Evolutionary conservation across 2,797 vertebrate genomes (phyloP), one percentile per base, ranked within the genome.

Genomic region (Gymnothorax javanicus): DNA sequence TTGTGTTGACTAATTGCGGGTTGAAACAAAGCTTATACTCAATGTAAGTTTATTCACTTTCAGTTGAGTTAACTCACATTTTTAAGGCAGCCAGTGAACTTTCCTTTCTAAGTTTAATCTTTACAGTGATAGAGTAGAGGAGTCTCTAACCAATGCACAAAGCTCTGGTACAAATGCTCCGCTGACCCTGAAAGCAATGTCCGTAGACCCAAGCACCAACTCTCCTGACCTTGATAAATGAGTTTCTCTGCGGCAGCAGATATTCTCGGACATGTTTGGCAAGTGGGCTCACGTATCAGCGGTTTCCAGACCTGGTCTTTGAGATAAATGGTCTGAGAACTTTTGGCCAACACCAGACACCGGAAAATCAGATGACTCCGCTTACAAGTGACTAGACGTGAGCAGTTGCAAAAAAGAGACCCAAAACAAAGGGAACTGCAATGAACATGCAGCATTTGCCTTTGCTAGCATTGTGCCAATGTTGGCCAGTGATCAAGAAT

Each of bases 101-200:
- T 43, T 43, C 33, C 33, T 43, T 43, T 43, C 33, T 43, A 43
- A 43, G 33, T 43, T 43, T 43, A 43, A 43, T 43, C 33, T 43
- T 43, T 20, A 33, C 60, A 56, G 62, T 33, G 50, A 33, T 20
- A 23, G 85, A 81, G 13, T 50, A 0, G 59, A 71, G 25, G 69
- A 3, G 33, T 13, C 73, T 54, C 62, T 50, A 59, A 89, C 86
- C 60, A 64, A 62, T 71, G 79, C 73, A 75, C 11, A 50, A 23
- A 75, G 33, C 33, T 1, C 27, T 73, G 69, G 8, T 15, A 33
- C 69, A 33, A 33, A 73, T 27, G 27, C 2, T 33, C 17, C 13
- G 13, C 17, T 75, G 64, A 56, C 60, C 79, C 79, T 58, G 7
- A 25, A 33, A 62, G 50, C 27, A 23, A 52, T 9, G 25, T 50